Conservation (phyloP, 2,888 invertebrate genomes). For the Microchrysa polita region DNA sequence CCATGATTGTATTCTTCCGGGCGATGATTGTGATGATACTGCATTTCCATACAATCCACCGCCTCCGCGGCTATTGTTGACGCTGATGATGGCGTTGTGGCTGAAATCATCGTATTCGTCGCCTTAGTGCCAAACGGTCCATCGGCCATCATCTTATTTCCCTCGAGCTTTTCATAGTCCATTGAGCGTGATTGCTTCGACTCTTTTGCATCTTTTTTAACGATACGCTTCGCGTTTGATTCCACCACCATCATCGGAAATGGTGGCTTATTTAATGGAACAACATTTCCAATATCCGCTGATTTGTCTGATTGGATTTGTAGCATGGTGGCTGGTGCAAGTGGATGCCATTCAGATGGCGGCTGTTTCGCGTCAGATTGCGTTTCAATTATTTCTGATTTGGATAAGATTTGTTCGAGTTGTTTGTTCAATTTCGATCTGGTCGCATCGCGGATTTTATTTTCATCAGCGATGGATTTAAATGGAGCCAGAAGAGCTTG, state of each 20-base stretch:
- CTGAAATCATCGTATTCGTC: not conserved
- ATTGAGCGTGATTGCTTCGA: not conserved
- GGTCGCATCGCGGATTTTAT: constrained; percentile 8
- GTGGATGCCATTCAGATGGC: not conserved
- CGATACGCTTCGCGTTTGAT: constrained; percentile 28
- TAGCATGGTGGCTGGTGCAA: not conserved
- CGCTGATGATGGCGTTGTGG: not conserved
- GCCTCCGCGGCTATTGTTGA: not conserved
- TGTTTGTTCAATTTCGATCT: constrained; percentile 48
- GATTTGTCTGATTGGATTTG: constrained; percentile 12
- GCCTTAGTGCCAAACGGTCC: not conserved
- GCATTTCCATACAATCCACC: not conserved
- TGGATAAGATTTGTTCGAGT: constrained; percentile 55
- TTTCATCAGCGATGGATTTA: constrained; percentile 9
- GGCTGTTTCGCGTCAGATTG: constrained; percentile 44
- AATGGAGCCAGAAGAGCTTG: constrained; percentile 53
- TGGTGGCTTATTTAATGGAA: constrained; percentile 16
- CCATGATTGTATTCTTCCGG: not conserved
- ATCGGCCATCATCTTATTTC: not conserved
- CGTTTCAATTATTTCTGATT: constrained; percentile 60
- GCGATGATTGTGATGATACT: not conserved
- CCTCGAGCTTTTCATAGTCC: not conserved
- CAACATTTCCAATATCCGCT: not conserved
- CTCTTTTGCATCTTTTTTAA: constrained; percentile 7
- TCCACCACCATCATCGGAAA: too few relatives aligned